Conservation (phyloP, 2,113 vertebrate genomes). For the Excalfactoria chinensis region DNA sequence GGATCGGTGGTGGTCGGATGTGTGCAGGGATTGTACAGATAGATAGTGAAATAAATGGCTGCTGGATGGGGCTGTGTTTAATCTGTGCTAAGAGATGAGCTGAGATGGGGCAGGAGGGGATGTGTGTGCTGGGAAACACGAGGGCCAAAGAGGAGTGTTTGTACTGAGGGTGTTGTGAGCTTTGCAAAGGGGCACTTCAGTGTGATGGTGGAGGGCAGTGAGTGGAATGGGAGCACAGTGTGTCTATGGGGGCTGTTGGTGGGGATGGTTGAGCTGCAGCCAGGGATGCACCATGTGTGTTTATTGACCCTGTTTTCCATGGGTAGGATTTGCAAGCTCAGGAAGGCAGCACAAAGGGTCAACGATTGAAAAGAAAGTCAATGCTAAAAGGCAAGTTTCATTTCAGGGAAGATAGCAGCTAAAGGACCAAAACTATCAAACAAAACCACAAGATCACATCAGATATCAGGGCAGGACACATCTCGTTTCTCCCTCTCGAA, state of each 20-base stretch:
- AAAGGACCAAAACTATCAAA: conserved; percentile 22
- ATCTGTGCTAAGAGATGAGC: neutral
- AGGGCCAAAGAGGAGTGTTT: neutral
- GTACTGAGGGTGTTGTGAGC: rapidly evolving
- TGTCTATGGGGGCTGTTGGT: rapidly evolving
- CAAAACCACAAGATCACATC: conserved; percentile 68
- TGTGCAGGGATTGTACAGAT: rapidly evolving
- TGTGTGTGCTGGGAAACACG: rapidly evolving
- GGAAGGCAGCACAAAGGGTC: neutral
- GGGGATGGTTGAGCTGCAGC: neutral
- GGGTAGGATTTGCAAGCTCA: neutral
- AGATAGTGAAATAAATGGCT: neutral
- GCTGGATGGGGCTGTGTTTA: rapidly evolving
- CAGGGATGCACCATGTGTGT: neutral
- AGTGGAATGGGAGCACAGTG: rapidly evolving
- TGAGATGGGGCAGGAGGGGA: neutral
- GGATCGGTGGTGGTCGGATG: rapidly evolving
- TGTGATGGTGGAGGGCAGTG: neutral
- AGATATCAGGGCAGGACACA: conserved; percentile 57
- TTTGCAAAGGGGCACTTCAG: rapidly evolving
- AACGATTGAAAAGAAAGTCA: neutral
- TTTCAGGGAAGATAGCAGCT: conserved; percentile 47
- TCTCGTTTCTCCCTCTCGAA: conserved; percentile 35
- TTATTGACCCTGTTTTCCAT: rapidly evolving
- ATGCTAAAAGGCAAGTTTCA: conserved; percentile 11